Conservation (phyloP, 1,140 invertebrate genomes). For the Drosophila kikkawai region DNA sequence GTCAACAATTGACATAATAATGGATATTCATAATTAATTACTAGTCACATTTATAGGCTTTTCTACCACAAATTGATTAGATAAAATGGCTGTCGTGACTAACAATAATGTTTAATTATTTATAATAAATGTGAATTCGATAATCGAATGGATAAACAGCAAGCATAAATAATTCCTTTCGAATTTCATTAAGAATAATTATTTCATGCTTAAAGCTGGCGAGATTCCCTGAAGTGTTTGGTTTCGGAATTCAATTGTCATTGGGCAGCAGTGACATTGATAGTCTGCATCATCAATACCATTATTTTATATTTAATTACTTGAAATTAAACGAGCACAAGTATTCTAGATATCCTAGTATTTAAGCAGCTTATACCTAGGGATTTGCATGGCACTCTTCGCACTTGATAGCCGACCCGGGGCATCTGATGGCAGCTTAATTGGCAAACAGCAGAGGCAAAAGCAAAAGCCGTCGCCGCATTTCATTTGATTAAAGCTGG, state of each 20-base stretch:
- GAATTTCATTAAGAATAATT: neutral
- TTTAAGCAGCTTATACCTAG: slow-evolving; percentile 10
- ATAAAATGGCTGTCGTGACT: slow-evolving; percentile 3
- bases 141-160: too few species aligned
- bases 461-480: slow-evolving; percentile 33
- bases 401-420: slow-evolving; percentile 12
- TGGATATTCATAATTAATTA: neutral
- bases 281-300: neutral
- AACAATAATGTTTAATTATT: slow-evolving; percentile 7
- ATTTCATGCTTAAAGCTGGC: neutral
- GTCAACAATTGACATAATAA: neutral
- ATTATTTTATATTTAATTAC: neutral
- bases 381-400: slow-evolving; percentile 24
- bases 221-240: neutral
- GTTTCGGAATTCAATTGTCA: neutral
- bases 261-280: neutral
- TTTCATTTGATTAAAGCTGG: slow-evolving; percentile 63
- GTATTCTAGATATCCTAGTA: neutral
- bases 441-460: slow-evolving; percentile 39
- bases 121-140: slow-evolving; percentile 2
- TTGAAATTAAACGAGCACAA: neutral
- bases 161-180: neutral
- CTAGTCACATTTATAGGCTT: neutral
- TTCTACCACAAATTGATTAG: slow-evolving; percentile 1
- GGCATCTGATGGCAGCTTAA: slow-evolving; percentile 46